Evolutionary conservation across 92 coral and sea anemone genomes (phyloP).

Genomic region (Nematostella vectensis): DNA sequence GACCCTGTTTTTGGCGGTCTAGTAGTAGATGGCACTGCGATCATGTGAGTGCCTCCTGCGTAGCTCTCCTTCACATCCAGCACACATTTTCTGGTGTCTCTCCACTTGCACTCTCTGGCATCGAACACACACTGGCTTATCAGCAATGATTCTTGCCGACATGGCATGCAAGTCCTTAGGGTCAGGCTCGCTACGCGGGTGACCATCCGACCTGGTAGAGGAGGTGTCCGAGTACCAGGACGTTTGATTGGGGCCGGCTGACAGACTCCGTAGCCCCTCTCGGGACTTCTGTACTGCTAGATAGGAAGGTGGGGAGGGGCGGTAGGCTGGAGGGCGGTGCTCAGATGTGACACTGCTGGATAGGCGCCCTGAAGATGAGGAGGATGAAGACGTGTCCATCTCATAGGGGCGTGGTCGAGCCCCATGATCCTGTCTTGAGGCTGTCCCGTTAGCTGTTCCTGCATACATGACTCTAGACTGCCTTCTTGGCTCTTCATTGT

Average conservation of each 20-base stretch:
- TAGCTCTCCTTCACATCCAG: slow-evolving; percentile 49
- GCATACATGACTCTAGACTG: slow-evolving; percentile 17
- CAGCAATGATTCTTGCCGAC: slow-evolving; percentile 49
- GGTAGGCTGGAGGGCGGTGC: slow-evolving; percentile 6
- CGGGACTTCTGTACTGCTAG: slow-evolving; percentile 19
- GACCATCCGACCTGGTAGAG: slow-evolving; percentile 14
- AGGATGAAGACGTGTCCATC: not conserved
- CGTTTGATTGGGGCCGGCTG: slow-evolving; percentile 16
- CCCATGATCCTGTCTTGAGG: not conserved
- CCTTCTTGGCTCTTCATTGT: slow-evolving; percentile 14
- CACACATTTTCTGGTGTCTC: slow-evolving; percentile 58
- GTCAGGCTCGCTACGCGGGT: slow-evolving; percentile 9
- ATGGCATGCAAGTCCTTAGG: slow-evolving; percentile 47
- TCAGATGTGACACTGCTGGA: slow-evolving; percentile 5
- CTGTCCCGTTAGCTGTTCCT: slow-evolving; percentile 11
- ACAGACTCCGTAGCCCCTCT: slow-evolving; percentile 21
- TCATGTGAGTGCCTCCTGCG: slow-evolving; percentile 10
- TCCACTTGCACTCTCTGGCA: slow-evolving; percentile 54
- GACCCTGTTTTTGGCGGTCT: no score
- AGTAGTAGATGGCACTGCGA: slow-evolving; percentile 14
- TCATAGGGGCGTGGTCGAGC: not conserved
- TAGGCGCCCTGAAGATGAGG: slow-evolving; percentile 2
- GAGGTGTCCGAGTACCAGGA: slow-evolving; percentile 36
- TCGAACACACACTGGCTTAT: slow-evolving; percentile 54
- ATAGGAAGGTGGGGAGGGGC: slow-evolving; percentile 55